These are phyloP conservation scores for Hirtodrosophila histrioides DNA, from an alignment of 2,888 invertebrate species.

Conservation along the genomic window DNA sequence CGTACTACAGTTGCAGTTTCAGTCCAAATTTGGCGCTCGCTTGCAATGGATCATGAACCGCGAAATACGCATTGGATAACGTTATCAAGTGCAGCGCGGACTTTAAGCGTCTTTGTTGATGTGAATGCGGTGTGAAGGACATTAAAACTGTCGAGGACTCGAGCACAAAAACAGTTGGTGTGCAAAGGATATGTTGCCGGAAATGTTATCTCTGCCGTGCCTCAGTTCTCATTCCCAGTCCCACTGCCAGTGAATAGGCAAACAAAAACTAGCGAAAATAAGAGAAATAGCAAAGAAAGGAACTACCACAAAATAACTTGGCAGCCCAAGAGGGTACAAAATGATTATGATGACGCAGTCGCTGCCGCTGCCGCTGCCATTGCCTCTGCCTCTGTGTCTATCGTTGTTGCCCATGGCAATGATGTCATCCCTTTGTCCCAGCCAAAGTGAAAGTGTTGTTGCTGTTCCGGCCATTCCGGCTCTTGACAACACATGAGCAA, in stretches of 20 bases:
- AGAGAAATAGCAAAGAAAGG: constrained; percentile 22
- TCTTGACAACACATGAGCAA: constrained; percentile 57
- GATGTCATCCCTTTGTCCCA: constrained; percentile 71
- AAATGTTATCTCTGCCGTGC: constrained; percentile 65
- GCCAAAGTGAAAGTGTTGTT: constrained; percentile 68
- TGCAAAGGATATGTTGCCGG: constrained; percentile 70
- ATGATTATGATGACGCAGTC: constrained; percentile 52
- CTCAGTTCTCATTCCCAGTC: constrained; percentile 1
- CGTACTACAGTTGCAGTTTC: constrained; percentile 44
- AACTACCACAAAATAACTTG: constrained; percentile 24
- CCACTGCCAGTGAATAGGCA: constrained; percentile 11
- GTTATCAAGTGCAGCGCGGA: constrained; percentile 26
- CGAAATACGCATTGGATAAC: constrained; percentile 18
- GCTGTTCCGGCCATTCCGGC: constrained; percentile 30
- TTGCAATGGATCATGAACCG: constrained; percentile 58
- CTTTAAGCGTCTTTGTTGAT: constrained; percentile 25
- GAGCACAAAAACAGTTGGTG: constrained; percentile 13
- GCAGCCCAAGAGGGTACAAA: constrained; percentile 14
- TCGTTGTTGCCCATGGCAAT: constrained; percentile 53
- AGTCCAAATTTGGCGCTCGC: constrained; percentile 66
- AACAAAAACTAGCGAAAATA: constrained; percentile 13
- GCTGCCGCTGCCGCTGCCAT: not conserved
- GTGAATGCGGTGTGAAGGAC: constrained; percentile 32
- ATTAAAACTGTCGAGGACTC: not conserved
- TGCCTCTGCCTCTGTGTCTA: constrained; percentile 3